phyloP scores from a whole-genome alignment of 2,797 vertebrate genomes.

The Oryzias dopingdopingensis region DNA sequence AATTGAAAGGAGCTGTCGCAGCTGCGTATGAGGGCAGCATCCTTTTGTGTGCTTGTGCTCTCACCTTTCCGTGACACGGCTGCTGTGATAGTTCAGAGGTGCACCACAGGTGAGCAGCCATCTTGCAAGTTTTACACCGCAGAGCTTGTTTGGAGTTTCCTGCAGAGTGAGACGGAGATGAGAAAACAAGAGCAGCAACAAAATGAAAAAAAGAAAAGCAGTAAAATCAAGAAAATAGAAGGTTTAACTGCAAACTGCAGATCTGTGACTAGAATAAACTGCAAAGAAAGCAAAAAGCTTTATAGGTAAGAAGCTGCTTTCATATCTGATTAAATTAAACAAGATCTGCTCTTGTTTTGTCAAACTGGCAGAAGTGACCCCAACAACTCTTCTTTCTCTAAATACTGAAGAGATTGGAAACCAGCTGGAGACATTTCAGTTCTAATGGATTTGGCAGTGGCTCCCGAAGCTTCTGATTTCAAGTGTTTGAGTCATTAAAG shows the following conservation, averaged over 20 bases:
- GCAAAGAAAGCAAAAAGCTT: conserved; percentile 22
- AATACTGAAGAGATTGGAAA: conserved; percentile 39
- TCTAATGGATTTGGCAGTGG: conserved; percentile 42
- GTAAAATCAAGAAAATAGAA: conserved; percentile 1
- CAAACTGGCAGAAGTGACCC: conserved; percentile 23
- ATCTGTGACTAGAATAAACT: too few species aligned
- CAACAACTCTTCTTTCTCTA: conserved; percentile 43
- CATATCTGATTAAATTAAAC: conserved; percentile 17
- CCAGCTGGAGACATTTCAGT: conserved; percentile 55
- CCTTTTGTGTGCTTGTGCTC: conserved; percentile 3
- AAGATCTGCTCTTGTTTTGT: conserved; percentile 23
- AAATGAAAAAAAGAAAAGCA: conserved; percentile 14
- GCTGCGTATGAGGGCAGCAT: background rate
- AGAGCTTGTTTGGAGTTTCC: conserved; percentile 92
- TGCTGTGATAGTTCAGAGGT: conserved; percentile 88
- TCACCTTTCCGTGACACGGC: conserved; percentile 85
- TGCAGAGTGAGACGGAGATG: conserved; percentile 49
- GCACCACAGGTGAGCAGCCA: conserved; percentile 91
- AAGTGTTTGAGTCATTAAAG: conserved; percentile 17
- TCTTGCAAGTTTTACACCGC: conserved; percentile 90
- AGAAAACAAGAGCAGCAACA: conserved; percentile 19
- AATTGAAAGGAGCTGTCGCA: background rate
- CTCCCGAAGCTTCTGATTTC: conserved; percentile 22
- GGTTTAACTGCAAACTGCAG: too few species aligned
- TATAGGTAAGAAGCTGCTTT: conserved; percentile 24